Conservation (phyloP, 2,888 invertebrate species). For the Blomia tropicalis region DNA sequence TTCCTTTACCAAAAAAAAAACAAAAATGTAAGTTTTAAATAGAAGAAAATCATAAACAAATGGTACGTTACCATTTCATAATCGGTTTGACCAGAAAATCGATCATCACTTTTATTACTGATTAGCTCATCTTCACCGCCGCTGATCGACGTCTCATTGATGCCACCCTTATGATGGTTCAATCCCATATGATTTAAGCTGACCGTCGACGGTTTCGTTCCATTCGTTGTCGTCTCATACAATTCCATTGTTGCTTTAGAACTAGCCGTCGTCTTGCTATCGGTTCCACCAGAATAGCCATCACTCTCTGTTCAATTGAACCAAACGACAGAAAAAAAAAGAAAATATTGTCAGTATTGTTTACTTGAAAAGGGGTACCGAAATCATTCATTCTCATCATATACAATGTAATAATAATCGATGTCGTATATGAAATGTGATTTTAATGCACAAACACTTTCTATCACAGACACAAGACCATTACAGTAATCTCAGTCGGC, state of each 20-base stretch:
- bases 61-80: slow-evolving; percentile 23
- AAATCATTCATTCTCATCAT: neutral
- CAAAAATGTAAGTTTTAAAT: neutral
- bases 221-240: slow-evolving; percentile 44
- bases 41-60: neutral
- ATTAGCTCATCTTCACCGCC: slow-evolving; percentile 22
- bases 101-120: slow-evolving; percentile 21
- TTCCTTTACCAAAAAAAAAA: neutral
- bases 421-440: too few species aligned
- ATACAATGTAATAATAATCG: neutral
- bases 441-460: too few species aligned
- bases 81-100: slow-evolving; percentile 24
- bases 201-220: slow-evolving; percentile 70
- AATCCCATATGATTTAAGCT: neutral
- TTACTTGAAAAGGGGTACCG: neutral
- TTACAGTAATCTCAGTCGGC: too few species aligned
- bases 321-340: slow-evolving; percentile 12
- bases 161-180: slow-evolving; percentile 33
- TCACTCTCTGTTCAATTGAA: slow-evolving; percentile 22
- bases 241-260: slow-evolving; percentile 34
- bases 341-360: slow-evolving; percentile 3
- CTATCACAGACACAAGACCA: too few species aligned
- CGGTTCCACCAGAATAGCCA: slow-evolving; percentile 19
- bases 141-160: slow-evolving; percentile 24
- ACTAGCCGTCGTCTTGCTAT: slow-evolving; percentile 18